Evolutionary conservation across 2,797 vertebrate genomes (phyloP), one percentile per base, ranked within the genome.

Genomic region (Pampus argenteus): DNA sequence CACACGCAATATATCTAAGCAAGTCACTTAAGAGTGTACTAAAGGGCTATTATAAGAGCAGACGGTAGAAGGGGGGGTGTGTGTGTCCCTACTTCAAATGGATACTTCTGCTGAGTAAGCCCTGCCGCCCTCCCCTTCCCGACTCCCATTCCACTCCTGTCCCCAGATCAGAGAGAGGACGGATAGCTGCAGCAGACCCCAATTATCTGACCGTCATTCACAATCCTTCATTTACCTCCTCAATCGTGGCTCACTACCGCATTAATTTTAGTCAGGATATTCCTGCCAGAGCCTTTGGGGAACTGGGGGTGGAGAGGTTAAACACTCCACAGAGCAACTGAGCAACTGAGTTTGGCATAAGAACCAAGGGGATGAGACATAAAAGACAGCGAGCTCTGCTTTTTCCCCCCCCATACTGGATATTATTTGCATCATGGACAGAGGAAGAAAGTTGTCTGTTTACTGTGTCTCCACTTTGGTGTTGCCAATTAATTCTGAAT

Each of bases 401-500:
- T 57, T 74, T 68, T n/a, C 47, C 45, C 38, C 49, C 28, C 38
- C 31, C 38, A 14, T 17, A 23, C 64, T 72, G 77, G 65, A 77
- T 67, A 56, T 67, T 81, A 82, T 90, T 80, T 83, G 78, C 83
- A 87, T 87, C 58, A 36, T 51, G 83, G 87, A 74, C 76, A 55
- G 74, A 84, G 72, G 74, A 83, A 83, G 74, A 88, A 84, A 76
- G 77, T 84, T 88, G 74, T 82, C 81, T 69, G 69, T 81, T 87
- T 86, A 71, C 79, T 54, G 59, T 71, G 85, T 76, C 79, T 88
- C 65, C 79, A 66, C 81, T 89, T 89, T 85, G 76, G 79, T 87
- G 85, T 80, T 89, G 90, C 88, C 94, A 94, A 93, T 93, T 94
- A 92, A 91, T 87, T 85, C 67, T 62, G 82, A 82, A 87, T 86